Base-by-base conservation (phyloP, 2,888 invertebrate genomes). In the Monochamus alternatus region DNA sequence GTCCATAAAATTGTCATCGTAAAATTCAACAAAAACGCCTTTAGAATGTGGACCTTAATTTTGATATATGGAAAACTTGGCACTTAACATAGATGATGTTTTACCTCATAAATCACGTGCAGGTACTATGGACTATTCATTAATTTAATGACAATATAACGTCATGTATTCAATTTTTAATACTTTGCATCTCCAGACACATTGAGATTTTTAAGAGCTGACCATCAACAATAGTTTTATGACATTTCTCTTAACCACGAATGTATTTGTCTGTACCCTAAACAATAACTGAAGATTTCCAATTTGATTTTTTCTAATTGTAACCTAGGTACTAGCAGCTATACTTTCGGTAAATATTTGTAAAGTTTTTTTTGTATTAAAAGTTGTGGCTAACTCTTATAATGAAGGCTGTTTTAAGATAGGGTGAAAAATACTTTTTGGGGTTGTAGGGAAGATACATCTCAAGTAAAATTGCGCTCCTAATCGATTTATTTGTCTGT, bases 1-100 rank as follows among this genome's bases (percentile, higher is more conserved):
- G 74, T 68, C 74, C 72, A 76, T 78, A 76, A 78, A 78, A 78
- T 73, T 74, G 75, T 78, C 75, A 67, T 78, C 78, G 74, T 78
- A 75, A 78, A 84, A 83, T 83, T 82, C 81, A 81, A 81, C 80
- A 82, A 81, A 74, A 76, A 74, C 69, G 69, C 69, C 69, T 44
- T 44, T 32, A 69, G 60, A 60, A 60, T 69, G 47, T 31, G 59
- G 31, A 60, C 47, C 60, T 59, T 60, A 60, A 60, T 69, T 55
- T 60, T 69, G 69, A 69, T 69, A 64, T 64, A 64, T 64, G 64
- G 31, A 60, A 69, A 60, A 47, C 32, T 22, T 44, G 31, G 12
- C 59, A 60, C 43, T 58, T 69, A 69, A 69, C 59, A 55, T 60
- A 69, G 58, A 38, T 43, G 44, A 31, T 47, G n/a, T 30, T 55